Conservation (phyloP, 2,113 vertebrate genomes). For the Pomatorhinus ruficollis region DNA sequence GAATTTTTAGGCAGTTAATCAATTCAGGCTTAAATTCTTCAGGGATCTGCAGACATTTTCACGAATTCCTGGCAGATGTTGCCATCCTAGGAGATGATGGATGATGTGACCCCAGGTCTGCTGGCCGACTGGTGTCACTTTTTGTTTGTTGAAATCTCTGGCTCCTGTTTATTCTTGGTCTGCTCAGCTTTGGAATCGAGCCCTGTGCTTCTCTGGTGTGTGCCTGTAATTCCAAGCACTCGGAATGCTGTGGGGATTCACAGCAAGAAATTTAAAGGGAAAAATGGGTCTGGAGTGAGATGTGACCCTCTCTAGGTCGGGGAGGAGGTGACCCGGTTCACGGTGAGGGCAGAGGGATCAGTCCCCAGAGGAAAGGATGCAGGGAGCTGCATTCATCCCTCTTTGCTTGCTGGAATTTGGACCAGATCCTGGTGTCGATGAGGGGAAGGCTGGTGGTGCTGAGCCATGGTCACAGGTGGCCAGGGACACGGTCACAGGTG, state of each 20-base stretch:
- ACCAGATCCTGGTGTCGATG: background rate
- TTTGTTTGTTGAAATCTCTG: slow-evolving; percentile 8
- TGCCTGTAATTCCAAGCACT: background rate
- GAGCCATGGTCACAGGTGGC: background rate
- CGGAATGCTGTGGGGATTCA: background rate
- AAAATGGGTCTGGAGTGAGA: background rate
- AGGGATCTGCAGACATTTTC: slow-evolving; percentile 37
- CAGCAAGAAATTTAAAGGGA: background rate
- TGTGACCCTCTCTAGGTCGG: fast-evolving
- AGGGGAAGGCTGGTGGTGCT: background rate
- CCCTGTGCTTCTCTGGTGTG: background rate
- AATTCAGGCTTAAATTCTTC: slow-evolving; percentile 18
- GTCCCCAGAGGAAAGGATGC: background rate
- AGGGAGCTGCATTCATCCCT: background rate
- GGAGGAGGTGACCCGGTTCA: background rate
- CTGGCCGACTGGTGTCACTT: background rate
- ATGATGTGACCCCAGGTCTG: background rate
- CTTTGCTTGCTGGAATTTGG: background rate
- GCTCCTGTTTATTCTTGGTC: background rate
- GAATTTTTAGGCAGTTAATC: slow-evolving; percentile 35
- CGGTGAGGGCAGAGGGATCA: background rate
- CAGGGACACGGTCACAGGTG: background rate
- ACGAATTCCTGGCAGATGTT: slow-evolving; percentile 37
- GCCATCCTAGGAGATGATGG: background rate
- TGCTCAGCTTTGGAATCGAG: background rate